A percentile compares a stretch with the other conserved stretches of the same genome.
Conservation (phyloP, 2,113 vertebrate genomes). For the Apteryx owenii region DNA sequence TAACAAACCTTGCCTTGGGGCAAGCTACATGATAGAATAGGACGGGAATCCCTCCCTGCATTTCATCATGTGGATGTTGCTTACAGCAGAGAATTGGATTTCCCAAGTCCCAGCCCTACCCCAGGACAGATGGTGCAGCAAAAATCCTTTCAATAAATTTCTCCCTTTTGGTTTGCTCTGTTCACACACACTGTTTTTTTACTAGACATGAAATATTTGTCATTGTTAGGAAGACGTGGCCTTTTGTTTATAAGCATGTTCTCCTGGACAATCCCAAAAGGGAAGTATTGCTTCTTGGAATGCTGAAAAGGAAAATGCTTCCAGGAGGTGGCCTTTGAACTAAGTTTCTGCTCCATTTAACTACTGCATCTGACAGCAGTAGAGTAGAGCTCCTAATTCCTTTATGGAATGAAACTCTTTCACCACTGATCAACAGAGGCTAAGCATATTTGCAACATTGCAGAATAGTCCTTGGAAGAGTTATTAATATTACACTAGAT, state of each 20-base stretch:
- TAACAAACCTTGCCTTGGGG: background rate
- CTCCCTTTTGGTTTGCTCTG: background rate
- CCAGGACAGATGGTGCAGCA: background rate
- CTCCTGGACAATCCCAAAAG: slow-evolving; percentile 42
- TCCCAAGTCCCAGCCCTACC: background rate
- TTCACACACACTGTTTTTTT: background rate
- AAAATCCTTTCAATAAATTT: background rate
- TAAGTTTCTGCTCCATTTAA: slow-evolving; percentile 67
- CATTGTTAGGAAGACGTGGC: slow-evolving; percentile 19
- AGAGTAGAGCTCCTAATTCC: slow-evolving; percentile 39
- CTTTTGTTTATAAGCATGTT: slow-evolving; percentile 20
- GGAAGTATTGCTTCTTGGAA: slow-evolving; percentile 45
- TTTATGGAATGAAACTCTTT: slow-evolving; percentile 25
- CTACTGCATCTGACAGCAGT: slow-evolving; percentile 40
- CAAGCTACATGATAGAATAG: background rate
- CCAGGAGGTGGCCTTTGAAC: slow-evolving; percentile 66
- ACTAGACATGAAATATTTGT: slow-evolving; percentile 31
- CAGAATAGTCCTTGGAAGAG: background rate
- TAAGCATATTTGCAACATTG: background rate
- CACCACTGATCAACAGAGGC: slow-evolving; percentile 21
- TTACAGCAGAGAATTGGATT: background rate
- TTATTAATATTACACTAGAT: background rate
- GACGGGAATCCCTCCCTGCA: background rate
- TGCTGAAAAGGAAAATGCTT: slow-evolving; percentile 56
- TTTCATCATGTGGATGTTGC: background rate